Base-by-base conservation (phyloP, 2,888 invertebrate species). In the Altica lythri region DNA sequence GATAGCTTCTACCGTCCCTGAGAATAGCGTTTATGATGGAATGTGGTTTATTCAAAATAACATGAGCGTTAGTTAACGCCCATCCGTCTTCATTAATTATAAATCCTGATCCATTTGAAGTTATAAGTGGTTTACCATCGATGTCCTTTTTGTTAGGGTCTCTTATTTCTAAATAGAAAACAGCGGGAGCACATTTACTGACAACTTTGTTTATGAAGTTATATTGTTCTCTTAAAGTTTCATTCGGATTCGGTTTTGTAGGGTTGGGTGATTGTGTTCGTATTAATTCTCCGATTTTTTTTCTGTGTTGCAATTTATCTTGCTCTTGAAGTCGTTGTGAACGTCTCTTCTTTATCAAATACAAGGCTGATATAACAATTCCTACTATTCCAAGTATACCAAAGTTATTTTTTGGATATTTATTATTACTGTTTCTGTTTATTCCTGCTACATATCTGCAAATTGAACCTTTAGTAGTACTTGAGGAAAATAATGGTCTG, bases 51-150 rank as follows among this genome's bases (percentile, higher is more conserved):
- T 86, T 89, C 19, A 89, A 86, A 0, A 97, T 93, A 9, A 96
- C 95, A 76, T 97, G 95, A 47, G 96, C 95, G 76, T 95, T 97
- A 0, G 96, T 97, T 46, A 96, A 71, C 63, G 96, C 93, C 13
- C 95, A 77, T 0, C 96, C 96, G 78, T 93, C 87, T 63, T 87
- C 83, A 52, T 85, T 82, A 9, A 96, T 88, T 40, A 97, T 89
- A 69, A 97, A 95, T 0, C 96, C 96, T 12, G 95, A 95, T 0
- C 96, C 96, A 73, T 91, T 92, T 0, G 90, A 90, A 0, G 88
- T 77, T 0, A 88, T 86, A 0, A 83, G 71, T 0, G 86, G 83
- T 60, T 83, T 79, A 0, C 88, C 86, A 65, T 85, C 85, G 54
- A 84, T 78, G 68, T 90, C 88, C 55, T 84, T 69, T 25, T 86